Base-by-base conservation (phyloP, 1,140 invertebrate genomes). In the Vollenhovia emeryi region DNA sequence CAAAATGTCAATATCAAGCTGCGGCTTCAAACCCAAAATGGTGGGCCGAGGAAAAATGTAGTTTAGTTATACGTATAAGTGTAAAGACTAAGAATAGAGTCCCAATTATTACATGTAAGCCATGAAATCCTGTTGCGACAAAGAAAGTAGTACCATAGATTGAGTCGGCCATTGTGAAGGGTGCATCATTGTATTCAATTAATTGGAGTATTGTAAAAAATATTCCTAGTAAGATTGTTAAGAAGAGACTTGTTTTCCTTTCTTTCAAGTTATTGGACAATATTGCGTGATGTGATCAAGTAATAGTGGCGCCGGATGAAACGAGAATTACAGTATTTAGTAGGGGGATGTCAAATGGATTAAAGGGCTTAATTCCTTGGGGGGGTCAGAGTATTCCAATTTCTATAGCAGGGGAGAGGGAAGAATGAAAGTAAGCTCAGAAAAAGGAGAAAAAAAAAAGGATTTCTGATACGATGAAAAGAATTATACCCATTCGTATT, bases 1-100 rank as follows among this genome's bases (percentile, higher is more conserved):
- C 96, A 95, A 97, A 97, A 94, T 97, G 96, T 96, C 96, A 97
- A 86, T 97, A 97, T 96, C 96, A 97, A 36, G 96, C 95, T 75
- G 96, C 96, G 78, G 96, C 95, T 95, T 97, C 96, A 95, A 97
- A 97, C 88, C 96, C 96, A 93, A 97, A 96, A 91, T 97, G 96
- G 93, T 97, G 96, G 69, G 4, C 0, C 0, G 15, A 18, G 6
- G 15, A 48, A 48, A 48, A 82, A 89, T 97, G 95, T 71, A 93
- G 92, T 79, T 91, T 92, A 83, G 93, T 88, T 84, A 95, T 91
- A 57, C 96, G 96, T 66, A 95, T 45, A 43, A 43, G 40, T n/a
- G 97, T 94, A 73, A 88, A 96, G 94, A 92, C 94, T 96, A 59
- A 96, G 76, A 88, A 95, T 18, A 57, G 0, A 0, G 30, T 57